Percentiles rank a stretch among this genome's conserved stretches.
Conservation (phyloP, 2,888 invertebrate genomes). For the Dinocampus coccinellae region DNA sequence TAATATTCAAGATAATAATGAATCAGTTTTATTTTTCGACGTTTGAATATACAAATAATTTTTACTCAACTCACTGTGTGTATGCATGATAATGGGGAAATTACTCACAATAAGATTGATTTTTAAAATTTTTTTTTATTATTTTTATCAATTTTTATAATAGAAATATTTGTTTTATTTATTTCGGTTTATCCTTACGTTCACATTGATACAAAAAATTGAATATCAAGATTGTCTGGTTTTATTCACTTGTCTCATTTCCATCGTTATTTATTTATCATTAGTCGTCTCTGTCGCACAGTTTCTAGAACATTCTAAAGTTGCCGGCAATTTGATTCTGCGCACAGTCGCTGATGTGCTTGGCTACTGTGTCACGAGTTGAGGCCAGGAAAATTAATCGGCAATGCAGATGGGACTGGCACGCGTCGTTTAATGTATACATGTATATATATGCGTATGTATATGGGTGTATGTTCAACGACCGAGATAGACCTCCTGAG, state of each 20-base stretch:
- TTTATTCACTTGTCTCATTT: background rate
- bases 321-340: conserved; percentile 1
- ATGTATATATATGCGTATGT: background rate
- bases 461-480: background rate
- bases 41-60: too few relatives aligned
- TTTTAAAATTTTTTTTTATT: too few relatives aligned
- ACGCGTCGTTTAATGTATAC: background rate
- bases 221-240: too few relatives aligned
- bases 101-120: too few relatives aligned
- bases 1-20: too few relatives aligned
- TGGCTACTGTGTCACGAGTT: background rate
- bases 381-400: conserved; percentile 23
- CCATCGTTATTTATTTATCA: background rate
- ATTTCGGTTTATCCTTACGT: too few relatives aligned
- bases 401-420: background rate
- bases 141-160: too few relatives aligned
- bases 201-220: too few relatives aligned
- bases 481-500: background rate
- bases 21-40: too few relatives aligned
- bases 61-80: too few relatives aligned
- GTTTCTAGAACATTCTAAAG: conserved; percentile 40
- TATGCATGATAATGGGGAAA: too few relatives aligned
- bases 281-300: background rate
- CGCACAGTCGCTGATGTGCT: background rate
- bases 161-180: too few relatives aligned